Base-by-base conservation (phyloP, 2,797 vertebrate genomes). In the Lepidocolaptes lacrymiger region DNA sequence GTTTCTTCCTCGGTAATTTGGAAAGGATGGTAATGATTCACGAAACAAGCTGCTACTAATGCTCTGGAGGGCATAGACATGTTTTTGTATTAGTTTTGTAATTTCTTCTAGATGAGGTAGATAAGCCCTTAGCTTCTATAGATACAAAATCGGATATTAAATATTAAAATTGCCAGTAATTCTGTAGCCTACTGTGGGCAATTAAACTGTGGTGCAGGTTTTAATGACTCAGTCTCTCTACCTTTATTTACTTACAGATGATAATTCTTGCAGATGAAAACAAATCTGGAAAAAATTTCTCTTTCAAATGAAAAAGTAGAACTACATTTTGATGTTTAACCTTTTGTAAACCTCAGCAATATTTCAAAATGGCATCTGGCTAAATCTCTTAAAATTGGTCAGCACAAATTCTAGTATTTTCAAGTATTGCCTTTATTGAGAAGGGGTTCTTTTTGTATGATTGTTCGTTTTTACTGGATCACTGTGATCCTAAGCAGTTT, bases 121-220 rank as follows among this genome's bases (percentile, higher is more conserved):
- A 68, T 84, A 95, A 93, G 28, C 6, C 49, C 58, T 80, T 71
- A 83, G 44, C 56, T 94, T 88, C 66, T 88, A 48, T 44, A 95
- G 36, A 68, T 75, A 89, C 18, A 48, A 91, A 89, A 77, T 74
- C 7, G 0, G 55, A 89, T 64, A 82, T 89, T 85, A 79, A 94
- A 90, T 90, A 93, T 89, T 91, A 86, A 93, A 93, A 36, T 62
- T 89, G 39, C 24, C 46, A 62, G 34, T 64, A 78, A 77, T 88
- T 94, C 93, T 78, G 39, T 86, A 48, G 22, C 37, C 39, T 63
- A 51, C 26, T 54, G 66, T 48, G 82, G 66, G 51, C 79, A 93
- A 83, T 88, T 90, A 86, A 74, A 78, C 27, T 24, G 20, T 66
- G 39, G 28, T 58, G 39, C 10, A 58, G 18, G 11, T 78, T 89